These are phyloP conservation scores for Nomada fucata DNA, from an alignment of 2,888 invertebrate species.

Conservation along the genomic window DNA sequence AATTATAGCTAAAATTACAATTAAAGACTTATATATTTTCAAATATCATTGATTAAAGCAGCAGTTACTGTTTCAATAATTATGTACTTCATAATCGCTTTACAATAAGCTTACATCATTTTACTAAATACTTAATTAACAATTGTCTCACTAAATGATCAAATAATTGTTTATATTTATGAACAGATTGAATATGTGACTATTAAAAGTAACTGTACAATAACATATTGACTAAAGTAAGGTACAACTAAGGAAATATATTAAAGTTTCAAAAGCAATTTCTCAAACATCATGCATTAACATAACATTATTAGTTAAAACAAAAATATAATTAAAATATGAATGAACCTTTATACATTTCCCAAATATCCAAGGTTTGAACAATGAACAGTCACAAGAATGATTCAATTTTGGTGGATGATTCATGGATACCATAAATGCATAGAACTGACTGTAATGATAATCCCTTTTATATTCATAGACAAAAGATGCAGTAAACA, in stretches of 20 bases:
- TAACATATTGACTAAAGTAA: no score
- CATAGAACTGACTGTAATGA: slow-evolving; percentile 6
- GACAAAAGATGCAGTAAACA: slow-evolving; percentile 32
- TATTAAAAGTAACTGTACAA: no score
- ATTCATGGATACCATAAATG: slow-evolving; percentile 36
- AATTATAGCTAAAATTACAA: slow-evolving; percentile 74
- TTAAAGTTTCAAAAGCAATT: no score
- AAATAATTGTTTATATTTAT: no score
- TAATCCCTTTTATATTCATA: slow-evolving; percentile 14
- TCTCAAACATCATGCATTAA: no score
- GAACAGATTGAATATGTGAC: no score
- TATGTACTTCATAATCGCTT: neutral
- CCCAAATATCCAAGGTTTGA: neutral
- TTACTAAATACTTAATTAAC: no score
- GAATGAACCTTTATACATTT: slow-evolving; percentile 9
- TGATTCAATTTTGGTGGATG: slow-evolving; percentile 20
- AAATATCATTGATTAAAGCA: neutral
- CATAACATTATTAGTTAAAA: neutral
- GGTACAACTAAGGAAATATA: no score
- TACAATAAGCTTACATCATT: neutral
- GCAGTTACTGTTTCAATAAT: neutral
- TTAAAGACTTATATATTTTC: neutral
- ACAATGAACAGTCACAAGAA: neutral
- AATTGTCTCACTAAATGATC: no score
- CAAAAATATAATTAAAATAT: neutral